Evolutionary conservation across 2,113 vertebrate genomes (phyloP).

Genomic region (Chlamydotis undulata): DNA sequence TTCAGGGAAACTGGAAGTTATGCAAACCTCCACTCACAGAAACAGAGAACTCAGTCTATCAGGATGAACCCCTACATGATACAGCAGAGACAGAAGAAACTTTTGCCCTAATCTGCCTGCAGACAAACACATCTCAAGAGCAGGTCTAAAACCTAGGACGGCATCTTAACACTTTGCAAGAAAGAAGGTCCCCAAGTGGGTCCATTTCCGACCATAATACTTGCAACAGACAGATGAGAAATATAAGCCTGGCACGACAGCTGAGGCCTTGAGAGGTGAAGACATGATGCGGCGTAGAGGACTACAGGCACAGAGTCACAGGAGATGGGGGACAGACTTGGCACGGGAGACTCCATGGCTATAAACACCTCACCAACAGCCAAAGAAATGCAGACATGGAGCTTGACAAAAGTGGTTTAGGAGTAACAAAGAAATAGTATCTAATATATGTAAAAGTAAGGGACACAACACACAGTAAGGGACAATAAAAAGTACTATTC

Average conservation of each 20-base stretch:
- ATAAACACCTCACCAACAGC: background rate
- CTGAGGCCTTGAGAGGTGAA: background rate
- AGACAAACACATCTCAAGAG: background rate
- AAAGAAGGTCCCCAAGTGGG: background rate
- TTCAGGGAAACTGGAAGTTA: background rate
- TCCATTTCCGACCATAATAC: background rate
- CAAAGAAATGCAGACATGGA: background rate
- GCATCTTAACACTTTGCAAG: background rate
- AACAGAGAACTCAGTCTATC: background rate
- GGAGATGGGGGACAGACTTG: background rate
- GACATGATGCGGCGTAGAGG: rapidly evolving
- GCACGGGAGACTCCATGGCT: background rate
- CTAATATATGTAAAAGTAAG: background rate
- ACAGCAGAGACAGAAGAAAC: rapidly evolving
- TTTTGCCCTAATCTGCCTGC: no score
- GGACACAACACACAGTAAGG: background rate
- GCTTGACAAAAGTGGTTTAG: background rate
- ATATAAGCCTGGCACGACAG: background rate
- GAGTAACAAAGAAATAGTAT: background rate
- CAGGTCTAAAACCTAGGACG: background rate
- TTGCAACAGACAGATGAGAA: background rate
- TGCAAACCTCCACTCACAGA: background rate
- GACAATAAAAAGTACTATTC: background rate
- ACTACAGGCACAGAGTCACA: background rate
- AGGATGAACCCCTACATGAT: background rate